Evolutionary conservation across 2,797 vertebrate species (phyloP).

Genomic region (Rhinichthys osculus): DNA sequence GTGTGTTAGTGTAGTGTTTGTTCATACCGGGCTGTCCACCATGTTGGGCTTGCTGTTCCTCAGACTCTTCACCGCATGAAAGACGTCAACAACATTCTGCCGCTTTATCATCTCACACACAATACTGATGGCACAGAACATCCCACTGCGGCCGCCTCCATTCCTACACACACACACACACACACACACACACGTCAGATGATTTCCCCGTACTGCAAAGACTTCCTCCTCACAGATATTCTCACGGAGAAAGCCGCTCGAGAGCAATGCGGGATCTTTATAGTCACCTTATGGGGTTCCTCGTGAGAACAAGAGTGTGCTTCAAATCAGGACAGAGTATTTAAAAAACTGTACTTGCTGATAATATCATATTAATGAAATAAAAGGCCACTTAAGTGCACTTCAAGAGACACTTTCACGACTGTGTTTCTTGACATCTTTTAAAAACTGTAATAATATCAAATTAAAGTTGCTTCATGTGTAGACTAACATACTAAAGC

Average conservation of each 20-base stretch:
- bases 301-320: background rate
- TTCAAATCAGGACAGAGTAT: background rate
- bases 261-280: too few species aligned
- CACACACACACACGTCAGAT: too few species aligned
- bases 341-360: background rate
- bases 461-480: background rate
- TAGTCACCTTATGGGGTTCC: too few species aligned
- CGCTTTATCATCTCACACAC: slow-evolving; percentile 99
- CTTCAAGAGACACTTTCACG: background rate
- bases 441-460: background rate
- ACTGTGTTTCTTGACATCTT: background rate
- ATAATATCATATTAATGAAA: background rate
- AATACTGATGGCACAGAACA: slow-evolving; percentile 97
- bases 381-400: background rate
- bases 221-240: background rate
- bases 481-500: background rate
- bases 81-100: slow-evolving; percentile 97
- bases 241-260: background rate
- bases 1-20: background rate
- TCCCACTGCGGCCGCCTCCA: slow-evolving; percentile 93
- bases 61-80: slow-evolving; percentile 96
- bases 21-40: slow-evolving; percentile 95
- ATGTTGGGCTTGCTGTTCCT: slow-evolving; percentile 99
- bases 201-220: background rate
- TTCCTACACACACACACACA: slow-evolving; percentile 79